Conservation (phyloP, 2,113 vertebrate species). For the Elachura formosa region DNA sequence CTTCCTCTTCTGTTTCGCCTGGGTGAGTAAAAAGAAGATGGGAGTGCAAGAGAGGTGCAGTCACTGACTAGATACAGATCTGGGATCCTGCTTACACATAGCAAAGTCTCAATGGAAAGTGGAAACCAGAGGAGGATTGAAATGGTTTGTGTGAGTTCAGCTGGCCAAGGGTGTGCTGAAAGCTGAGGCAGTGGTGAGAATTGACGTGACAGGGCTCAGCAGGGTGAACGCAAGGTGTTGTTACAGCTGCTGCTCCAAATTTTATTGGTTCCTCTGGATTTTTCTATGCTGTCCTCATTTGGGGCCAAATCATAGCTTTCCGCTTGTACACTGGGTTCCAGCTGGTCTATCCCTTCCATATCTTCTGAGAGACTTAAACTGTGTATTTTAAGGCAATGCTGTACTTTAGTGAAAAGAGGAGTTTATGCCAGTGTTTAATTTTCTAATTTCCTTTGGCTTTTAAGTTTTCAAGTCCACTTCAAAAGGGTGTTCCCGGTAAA, state of each 20-base stretch:
- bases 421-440: not conserved
- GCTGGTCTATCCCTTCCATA: not conserved
- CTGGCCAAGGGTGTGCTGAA: not conserved
- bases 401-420: not conserved
- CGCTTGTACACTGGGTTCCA: not conserved
- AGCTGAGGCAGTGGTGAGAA: not conserved
- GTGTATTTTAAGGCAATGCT: not conserved
- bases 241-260: not conserved
- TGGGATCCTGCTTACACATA: not conserved
- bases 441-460: not conserved
- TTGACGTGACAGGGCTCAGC: not conserved
- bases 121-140: not conserved
- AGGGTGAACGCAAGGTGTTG: not conserved
- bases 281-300: rapidly evolving
- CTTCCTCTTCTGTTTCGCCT: not conserved
- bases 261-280: not conserved
- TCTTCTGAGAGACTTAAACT: not conserved
- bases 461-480: not conserved
- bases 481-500: not conserved
- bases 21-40: not conserved
- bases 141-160: not conserved
- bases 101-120: rapidly evolving
- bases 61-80: not conserved
- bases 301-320: not conserved
- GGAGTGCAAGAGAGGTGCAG: not conserved